A percentile compares a stretch with the other conserved stretches of the same genome.
Evolutionary conservation across 2,797 vertebrate genomes (phyloP).

Genomic region (Salmo trutta): DNA sequence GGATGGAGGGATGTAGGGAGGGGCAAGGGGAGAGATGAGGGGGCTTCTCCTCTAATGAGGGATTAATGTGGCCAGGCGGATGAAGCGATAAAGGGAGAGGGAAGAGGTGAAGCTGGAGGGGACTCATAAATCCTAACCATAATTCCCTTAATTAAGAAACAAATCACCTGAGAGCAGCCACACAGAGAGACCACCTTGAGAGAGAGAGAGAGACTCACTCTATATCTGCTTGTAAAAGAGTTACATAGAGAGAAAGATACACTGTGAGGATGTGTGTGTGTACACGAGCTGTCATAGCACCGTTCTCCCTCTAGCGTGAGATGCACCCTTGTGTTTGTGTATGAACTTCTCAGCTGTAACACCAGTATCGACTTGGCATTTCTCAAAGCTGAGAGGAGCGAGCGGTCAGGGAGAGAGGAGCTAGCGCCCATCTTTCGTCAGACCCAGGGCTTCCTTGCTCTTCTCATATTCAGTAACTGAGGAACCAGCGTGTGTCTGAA

Average conservation of each 20-base stretch:
- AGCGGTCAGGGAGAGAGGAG: not conserved
- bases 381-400: not conserved
- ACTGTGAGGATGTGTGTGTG: not conserved
- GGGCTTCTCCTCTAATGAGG: conserved; percentile 51
- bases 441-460: not conserved
- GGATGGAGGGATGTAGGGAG: conserved; percentile 14
- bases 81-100: conserved; percentile 30
- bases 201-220: not conserved
- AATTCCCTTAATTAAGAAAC: not conserved
- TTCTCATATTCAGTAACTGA: not conserved
- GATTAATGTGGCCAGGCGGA: conserved; percentile 60
- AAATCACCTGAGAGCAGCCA: conserved; percentile 7
- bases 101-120: conserved; percentile 9
- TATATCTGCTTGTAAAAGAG: not conserved
- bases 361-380: conserved; percentile 11
- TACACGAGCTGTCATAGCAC: conserved; percentile 3
- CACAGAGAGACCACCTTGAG: not conserved
- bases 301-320: not conserved
- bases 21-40: conserved; percentile 3
- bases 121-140: not conserved
- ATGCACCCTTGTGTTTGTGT: not conserved
- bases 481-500: not conserved
- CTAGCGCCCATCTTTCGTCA: not conserved
- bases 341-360: conserved; percentile 11
- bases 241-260: not conserved